Conservation (phyloP, 53 echinoderm and acorn worm genomes). For the Arbacia lixula region DNA sequence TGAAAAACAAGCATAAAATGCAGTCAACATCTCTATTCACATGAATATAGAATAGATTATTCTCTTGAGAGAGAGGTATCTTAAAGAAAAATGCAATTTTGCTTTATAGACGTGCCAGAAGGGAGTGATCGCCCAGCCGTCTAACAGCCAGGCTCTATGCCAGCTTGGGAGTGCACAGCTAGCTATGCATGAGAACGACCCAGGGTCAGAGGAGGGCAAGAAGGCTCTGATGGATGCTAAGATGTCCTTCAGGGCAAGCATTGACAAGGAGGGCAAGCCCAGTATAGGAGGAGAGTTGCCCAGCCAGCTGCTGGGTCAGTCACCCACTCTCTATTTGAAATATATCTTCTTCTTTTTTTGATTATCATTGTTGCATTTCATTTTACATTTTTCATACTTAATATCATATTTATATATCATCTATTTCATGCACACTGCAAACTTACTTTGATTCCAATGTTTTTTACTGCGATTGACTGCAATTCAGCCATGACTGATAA, state of each 20-base stretch:
- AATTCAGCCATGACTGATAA: no score
- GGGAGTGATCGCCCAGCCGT: constrained; percentile 91
- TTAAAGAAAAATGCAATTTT: not conserved
- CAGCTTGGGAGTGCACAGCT: constrained; percentile 85
- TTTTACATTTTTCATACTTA: no score
- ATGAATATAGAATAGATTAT: no score
- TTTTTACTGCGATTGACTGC: no score
- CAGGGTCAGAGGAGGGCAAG: constrained; percentile 64
- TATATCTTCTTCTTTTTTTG: not conserved
- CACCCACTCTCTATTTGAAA: not conserved
- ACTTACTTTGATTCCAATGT: no score
- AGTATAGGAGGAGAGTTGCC: constrained; percentile 81
- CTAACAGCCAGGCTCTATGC: constrained; percentile 83
- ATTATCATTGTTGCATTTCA: no score
- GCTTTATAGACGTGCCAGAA: constrained; percentile 92
- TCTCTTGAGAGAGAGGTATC: not conserved
- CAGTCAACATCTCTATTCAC: no score
- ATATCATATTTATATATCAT: no score
- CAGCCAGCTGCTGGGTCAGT: constrained; percentile 75
- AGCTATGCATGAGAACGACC: constrained; percentile 83
- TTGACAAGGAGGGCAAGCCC: constrained; percentile 90
- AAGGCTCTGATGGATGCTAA: constrained; percentile 69
- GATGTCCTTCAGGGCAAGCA: constrained; percentile 89
- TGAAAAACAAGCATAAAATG: no score
- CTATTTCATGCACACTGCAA: no score